Evolutionary conservation across 1,140 invertebrate species (phyloP), one percentile per base, ranked within the genome.

Genomic region (Pinna nobilis): DNA sequence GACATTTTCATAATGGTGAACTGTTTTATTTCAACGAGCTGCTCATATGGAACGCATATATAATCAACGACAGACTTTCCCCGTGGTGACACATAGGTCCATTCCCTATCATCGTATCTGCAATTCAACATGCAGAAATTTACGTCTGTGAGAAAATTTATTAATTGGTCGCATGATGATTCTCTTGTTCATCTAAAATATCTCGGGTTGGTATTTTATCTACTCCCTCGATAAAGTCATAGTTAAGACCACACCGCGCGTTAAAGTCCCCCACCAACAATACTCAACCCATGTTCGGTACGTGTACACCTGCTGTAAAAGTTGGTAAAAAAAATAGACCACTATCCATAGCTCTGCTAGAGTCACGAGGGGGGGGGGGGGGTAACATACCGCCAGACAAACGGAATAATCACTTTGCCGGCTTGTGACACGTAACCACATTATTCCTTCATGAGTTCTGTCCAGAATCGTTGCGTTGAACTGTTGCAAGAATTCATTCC

Each of bases 241-340:
- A 32, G 20, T 60, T 74, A 32, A 15, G n/a, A n/a, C 71, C 71
- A 15, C 53, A 55, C 15, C 64, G 49, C 13, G 71, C 51, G 28
- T 74, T 74, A 67, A 74, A 68, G 39, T 74, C 71, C 32, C 71
- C 64, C 15, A 39, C 67, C 13, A 74, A 33, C 4, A 67, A 68
- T 3, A 74, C 15, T 18, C 41, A 7, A 30, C 65, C 71, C n/a
- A 30, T 60, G 44, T 68, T 67, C 61, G 63, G 37, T 33, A 73
- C 6, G n/a, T 44, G 39, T 73, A 66, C 11, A 73, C n/a, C 18
- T 66, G 53, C 1, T 39, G 25, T 65, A 73, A 35, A 25, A 73
- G 30, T 28, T 4, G 60, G 4, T 73, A 20, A 66, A 73, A n/a
- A 73, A 55, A 64, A 73, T 13, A 35, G 18, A 3, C 37, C 39